Conservation (phyloP, 2,888 invertebrate genomes). For the Priocnemis perturbator region DNA sequence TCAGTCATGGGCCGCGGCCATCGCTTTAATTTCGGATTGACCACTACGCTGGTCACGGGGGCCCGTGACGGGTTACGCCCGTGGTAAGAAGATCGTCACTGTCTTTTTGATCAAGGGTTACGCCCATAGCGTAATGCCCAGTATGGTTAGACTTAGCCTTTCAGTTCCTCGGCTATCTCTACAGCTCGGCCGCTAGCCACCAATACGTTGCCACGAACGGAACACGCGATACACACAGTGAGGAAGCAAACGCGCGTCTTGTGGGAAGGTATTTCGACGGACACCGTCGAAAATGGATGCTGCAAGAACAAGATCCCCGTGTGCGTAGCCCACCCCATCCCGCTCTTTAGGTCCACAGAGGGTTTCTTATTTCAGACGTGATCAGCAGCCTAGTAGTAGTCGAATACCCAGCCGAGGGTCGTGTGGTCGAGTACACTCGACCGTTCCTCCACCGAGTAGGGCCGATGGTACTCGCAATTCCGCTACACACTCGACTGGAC, state of each 20-base stretch:
- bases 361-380: no score
- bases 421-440: conserved; percentile 9
- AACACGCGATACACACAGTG: neutral
- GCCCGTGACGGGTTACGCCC: conserved; percentile 7
- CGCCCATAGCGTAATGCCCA: no score
- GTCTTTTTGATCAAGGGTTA: no score
- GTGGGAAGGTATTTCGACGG: neutral
- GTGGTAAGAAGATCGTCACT: conserved; percentile 1
- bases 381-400: conserved; percentile 1
- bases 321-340: no score
- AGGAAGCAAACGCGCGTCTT: neutral
- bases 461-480: conserved; percentile 7
- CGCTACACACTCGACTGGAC: neutral
- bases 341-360: no score
- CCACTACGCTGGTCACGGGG: conserved; percentile 33
- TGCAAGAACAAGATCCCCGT: no score
- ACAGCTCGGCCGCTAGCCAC: no score
- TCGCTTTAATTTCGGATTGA: conserved; percentile 67
- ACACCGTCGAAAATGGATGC: neutral
- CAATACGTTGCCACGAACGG: no score
- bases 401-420: neutral
- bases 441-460: neutral
- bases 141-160: no score
- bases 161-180: no score
- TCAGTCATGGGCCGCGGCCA: conserved; percentile 65